Evolutionary conservation across 2,113 vertebrate species (phyloP).

Genomic region (Albula goreensis): DNA sequence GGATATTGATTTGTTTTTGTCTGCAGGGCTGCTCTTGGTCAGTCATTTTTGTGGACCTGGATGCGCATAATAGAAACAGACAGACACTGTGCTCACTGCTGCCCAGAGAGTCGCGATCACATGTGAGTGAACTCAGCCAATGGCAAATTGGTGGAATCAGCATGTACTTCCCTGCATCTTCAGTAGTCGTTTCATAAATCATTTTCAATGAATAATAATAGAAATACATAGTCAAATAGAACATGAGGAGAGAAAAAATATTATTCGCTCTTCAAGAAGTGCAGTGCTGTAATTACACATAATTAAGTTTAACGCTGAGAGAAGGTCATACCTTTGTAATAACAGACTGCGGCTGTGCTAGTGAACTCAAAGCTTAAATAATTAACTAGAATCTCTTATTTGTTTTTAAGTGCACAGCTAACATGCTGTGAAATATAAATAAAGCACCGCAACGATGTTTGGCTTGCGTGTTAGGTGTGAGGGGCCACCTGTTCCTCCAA

Average conservation of each 20-base stretch:
- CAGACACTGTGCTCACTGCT: slow-evolving; percentile 91
- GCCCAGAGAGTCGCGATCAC: slow-evolving; percentile 92
- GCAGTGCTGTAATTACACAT: slow-evolving; percentile 23
- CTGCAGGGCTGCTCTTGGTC: slow-evolving; percentile 97
- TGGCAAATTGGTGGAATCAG: neutral
- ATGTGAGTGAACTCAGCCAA: slow-evolving; percentile 74
- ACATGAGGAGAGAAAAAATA: neutral
- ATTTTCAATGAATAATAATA: neutral
- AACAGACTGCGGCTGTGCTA: neutral
- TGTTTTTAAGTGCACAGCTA: slow-evolving; percentile 22
- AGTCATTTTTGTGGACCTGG: slow-evolving; percentile 97
- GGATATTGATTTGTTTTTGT: neutral
- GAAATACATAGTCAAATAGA: neutral
- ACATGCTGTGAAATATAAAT: slow-evolving; percentile 37
- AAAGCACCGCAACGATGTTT: slow-evolving; percentile 11
- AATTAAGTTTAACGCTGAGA: slow-evolving; percentile 19
- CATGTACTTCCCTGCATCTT: neutral
- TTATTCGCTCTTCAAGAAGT: neutral
- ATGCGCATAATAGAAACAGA: slow-evolving; percentile 95
- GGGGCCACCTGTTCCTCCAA: neutral
- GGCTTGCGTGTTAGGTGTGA: neutral
- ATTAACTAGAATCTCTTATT: slow-evolving; percentile 25
- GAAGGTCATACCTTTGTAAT: slow-evolving; percentile 17
- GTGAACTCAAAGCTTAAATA: slow-evolving; percentile 4
- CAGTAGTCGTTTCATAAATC: neutral